Base-by-base conservation (phyloP, 2,113 vertebrate genomes). In the Pleuronectes platessa region DNA sequence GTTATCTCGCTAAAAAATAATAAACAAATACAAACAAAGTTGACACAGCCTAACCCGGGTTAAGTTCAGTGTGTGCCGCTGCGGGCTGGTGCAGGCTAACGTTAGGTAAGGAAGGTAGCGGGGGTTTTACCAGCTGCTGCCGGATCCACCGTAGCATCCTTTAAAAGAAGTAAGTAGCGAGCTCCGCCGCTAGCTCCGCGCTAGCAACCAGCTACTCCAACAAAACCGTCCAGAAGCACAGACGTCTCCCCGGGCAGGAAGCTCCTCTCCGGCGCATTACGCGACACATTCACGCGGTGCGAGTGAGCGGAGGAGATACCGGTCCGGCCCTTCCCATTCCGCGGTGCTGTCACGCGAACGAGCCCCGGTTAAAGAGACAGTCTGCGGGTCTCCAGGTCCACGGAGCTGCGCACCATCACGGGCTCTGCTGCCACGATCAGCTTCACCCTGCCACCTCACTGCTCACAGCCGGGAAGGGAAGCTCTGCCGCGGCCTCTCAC, bases 121-220 rank as follows among this genome's bases (percentile, higher is more conserved):
- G 31, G 31, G 31, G 5, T 7, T 7, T 76, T 95, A 99, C 97
- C 97, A 99, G 95, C 95, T 98, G 97, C 93, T 97, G 96, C 84
- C 97, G 96, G 86, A 97, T 94, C 97, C 97, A 98, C 86, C 97
- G 97, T 86, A 96, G 94, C 96, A 98, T 97, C 93, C 95, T 95
- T 58, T 61, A 74, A 14, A 14, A 13, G 54, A 75, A 78, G 72
- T 3, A 84, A 86, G 82, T 75, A 81, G 87, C 84, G 88, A 73
- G 85, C 86, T 60, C 82, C 63, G 88, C 42, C 76, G 89, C 89
- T 94, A 91, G 92, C 91, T 23, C 79, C 12, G 35, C 68, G 88
- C 90, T 93, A 93, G 92, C 92, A 84, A 87, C 90, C 68, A 92
- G 92, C 90, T 90, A 86, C 87, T 92, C 86, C 86, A 54, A 74